These are phyloP conservation scores for Exephanes ischioxanthus DNA, from an alignment of 2,888 invertebrate genomes.

Conservation along the genomic window DNA sequence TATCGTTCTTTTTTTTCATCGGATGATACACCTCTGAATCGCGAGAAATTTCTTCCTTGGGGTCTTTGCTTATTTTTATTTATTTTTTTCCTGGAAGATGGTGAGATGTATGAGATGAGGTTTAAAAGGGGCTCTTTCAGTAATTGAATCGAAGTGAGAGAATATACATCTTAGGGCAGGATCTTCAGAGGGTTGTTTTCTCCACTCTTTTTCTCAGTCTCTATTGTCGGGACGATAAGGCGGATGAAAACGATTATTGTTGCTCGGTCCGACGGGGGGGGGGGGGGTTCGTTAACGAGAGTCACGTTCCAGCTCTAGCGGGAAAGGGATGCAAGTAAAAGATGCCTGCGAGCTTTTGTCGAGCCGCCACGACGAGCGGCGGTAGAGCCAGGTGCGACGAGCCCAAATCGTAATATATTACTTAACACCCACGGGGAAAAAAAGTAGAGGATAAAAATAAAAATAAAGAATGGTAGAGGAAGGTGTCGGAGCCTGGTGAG, in stretches of 20 bases:
- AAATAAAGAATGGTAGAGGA: slow-evolving; percentile 40
- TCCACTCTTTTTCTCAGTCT: neutral
- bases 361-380: slow-evolving; percentile 43
- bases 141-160: neutral
- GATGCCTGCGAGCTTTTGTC: slow-evolving; percentile 36
- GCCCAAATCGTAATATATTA: slow-evolving; percentile 81
- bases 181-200: slow-evolving; percentile 29
- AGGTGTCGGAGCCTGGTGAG: slow-evolving; percentile 63
- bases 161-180: slow-evolving; percentile 29
- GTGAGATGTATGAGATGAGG: slow-evolving; percentile 11
- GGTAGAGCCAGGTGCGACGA: slow-evolving; percentile 76
- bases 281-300: slow-evolving; percentile 65
- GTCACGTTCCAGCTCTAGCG: slow-evolving; percentile 46
- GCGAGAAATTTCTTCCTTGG: neutral
- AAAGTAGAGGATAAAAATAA: slow-evolving; percentile 40
- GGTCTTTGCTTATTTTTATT: neutral
- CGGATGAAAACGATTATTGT: slow-evolving; percentile 30
- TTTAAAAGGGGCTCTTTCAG: slow-evolving; percentile 6
- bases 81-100: neutral
- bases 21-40: neutral
- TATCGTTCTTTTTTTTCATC: neutral
- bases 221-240: slow-evolving; percentile 2
- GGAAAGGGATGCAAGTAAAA: slow-evolving; percentile 43
- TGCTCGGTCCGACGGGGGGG: slow-evolving; percentile 11
- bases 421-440: slow-evolving; percentile 79